Evolutionary conservation across 1,140 invertebrate genomes (phyloP).

Genomic region (Nymphalis io): DNA sequence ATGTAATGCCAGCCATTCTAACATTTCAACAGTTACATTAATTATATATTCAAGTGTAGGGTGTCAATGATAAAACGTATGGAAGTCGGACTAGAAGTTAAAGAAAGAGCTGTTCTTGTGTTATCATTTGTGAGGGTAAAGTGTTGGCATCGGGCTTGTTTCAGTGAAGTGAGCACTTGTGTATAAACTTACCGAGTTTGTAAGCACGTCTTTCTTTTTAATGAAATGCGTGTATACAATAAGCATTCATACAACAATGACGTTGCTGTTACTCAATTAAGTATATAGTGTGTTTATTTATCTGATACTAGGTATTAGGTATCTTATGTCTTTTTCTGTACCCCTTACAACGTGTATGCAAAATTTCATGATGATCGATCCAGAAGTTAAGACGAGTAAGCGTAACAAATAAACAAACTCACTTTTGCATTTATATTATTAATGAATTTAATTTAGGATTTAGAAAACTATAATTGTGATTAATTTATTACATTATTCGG

Average conservation of each 20-base stretch:
- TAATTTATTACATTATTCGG: no score
- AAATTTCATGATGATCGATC: no score
- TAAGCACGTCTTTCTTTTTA: slow-evolving; percentile 1
- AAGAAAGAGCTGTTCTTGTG: slow-evolving; percentile 21
- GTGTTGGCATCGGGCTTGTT: slow-evolving; percentile 17
- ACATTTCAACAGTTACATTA: slow-evolving; percentile 3
- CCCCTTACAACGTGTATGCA: no score
- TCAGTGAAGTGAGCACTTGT: slow-evolving; percentile 19
- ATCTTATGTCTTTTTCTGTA: no score
- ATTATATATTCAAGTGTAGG: slow-evolving; percentile 1
- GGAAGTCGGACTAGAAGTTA: slow-evolving; percentile 1
- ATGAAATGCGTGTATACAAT: neutral
- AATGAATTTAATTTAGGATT: no score
- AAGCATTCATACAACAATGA: neutral
- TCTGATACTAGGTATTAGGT: no score
- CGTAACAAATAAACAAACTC: no score
- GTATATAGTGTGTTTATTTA: no score
- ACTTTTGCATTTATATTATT: no score
- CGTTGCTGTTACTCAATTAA: no score
- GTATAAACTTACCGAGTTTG: slow-evolving; percentile 7
- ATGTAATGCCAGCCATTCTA: slow-evolving; percentile 28
- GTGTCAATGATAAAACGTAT: neutral
- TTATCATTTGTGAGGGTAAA: slow-evolving; percentile 24
- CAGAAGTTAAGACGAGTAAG: no score
- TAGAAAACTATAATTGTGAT: no score